Base-by-base conservation (phyloP, 2,888 invertebrate genomes). In the Drosophila fulvimacula region DNA sequence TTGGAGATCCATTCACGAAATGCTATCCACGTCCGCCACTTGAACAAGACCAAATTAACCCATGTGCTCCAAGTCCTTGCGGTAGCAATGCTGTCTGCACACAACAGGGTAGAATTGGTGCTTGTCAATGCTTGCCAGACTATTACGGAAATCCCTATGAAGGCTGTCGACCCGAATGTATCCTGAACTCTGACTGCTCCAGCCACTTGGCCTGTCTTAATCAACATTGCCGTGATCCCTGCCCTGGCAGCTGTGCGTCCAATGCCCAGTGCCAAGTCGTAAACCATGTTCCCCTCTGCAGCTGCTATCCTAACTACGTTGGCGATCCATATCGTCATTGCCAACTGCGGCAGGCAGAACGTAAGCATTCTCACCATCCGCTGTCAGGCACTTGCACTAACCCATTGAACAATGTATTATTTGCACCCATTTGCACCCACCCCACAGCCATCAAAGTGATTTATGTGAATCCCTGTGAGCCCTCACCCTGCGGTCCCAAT, bases 261-360 rank as follows among this genome's bases (percentile, higher is more conserved):
- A 95, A 95, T 88, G 95, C 96, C 11, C 94, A 94, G 81, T 97
- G 97, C 88, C 93, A 95, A 71, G 96, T 96, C 19, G 95, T 96
- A 61, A 95, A 96, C 90, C 97, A 97, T 90, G 95, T 95, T 89
- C 96, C 97, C 1, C 94, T 96, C 65, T 97, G 97, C 90, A 95
- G 95, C 80, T 96, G 96, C 84, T 91, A 93, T 42, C 93, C 94
- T 81, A 93, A 93, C 42, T 94, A 93, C 69, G 93, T 93, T 13
- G 95, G 95, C 39, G 96, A 97, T 94, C 96, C 97, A 24, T 96
- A 96, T 90, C 94, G 94, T 34, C 94, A 95, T 90, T 84, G 83
- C 19, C 81, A 67, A 11, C 44, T 72, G 19, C 76, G 63, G 17
- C 88, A 72, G 27, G 69, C 81, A 0, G 88, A 91, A 91, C 91